phyloP scores from a whole-genome alignment of 2,888 invertebrate genomes.

The Eilema sororculum region DNA sequence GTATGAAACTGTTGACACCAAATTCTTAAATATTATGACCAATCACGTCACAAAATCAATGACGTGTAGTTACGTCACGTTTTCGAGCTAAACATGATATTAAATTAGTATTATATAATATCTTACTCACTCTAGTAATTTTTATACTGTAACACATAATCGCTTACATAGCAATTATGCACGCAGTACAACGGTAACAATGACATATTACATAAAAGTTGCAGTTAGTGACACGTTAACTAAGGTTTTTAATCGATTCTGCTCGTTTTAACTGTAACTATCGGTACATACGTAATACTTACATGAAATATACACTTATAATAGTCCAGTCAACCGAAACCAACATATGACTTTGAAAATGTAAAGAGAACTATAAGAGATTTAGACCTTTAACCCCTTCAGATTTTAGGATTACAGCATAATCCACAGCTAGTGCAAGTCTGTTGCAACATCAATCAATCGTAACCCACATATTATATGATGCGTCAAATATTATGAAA shows the following conservation, averaged over 20 bases:
- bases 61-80: background rate
- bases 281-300: background rate
- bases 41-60: too few relatives aligned
- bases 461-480: background rate
- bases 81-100: too few relatives aligned
- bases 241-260: background rate
- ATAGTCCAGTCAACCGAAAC: background rate
- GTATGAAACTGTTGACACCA: too few relatives aligned
- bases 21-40: too few relatives aligned
- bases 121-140: background rate
- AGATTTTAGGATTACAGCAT: background rate
- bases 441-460: constrained; percentile 1
- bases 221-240: background rate
- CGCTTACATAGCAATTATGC: constrained; percentile 5
- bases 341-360: too few relatives aligned
- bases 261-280: background rate
- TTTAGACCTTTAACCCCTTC: background rate
- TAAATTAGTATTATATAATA: background rate
- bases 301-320: background rate
- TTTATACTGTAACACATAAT: constrained; percentile 3
- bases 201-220: background rate
- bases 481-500: background rate
- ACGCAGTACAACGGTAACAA: background rate
- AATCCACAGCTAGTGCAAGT: background rate
- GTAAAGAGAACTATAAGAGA: too few relatives aligned